A percentile compares a stretch with the other conserved stretches of the same genome.
Evolutionary conservation across 1,140 invertebrate species (phyloP).

Genomic region (Reticulitermes speratus): DNA sequence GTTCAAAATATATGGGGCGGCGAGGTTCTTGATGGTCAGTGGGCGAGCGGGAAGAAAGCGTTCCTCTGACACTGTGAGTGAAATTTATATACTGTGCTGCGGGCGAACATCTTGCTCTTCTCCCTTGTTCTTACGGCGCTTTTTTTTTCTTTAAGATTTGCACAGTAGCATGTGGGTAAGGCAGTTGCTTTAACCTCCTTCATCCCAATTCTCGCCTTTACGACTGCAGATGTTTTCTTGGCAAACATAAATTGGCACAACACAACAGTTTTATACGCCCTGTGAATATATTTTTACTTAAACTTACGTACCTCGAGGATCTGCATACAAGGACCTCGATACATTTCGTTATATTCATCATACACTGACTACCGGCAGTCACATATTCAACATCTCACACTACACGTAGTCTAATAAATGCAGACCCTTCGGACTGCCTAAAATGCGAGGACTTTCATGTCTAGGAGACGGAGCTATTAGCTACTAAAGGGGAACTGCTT

Average conservation of each 20-base stretch:
- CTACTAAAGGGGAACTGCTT: no score
- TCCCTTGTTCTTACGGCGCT: not conserved
- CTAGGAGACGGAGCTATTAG: no score
- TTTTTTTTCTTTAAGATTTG: not conserved
- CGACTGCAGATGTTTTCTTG: not conserved
- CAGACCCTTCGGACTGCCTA: no score
- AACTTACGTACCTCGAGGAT: no score
- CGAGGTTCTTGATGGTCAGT: not conserved
- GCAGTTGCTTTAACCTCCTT: not conserved
- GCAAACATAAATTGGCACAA: not conserved
- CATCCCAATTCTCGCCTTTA: constrained; percentile 9
- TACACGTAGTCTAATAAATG: no score
- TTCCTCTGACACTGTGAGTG: not conserved
- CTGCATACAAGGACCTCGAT: no score
- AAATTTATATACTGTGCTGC: not conserved
- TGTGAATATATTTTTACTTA: no score
- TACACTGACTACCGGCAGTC: no score
- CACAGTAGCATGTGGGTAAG: not conserved
- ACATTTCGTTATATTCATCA: no score
- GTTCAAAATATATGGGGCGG: constrained; percentile 10
- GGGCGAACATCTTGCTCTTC: not conserved
- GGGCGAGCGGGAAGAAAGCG: not conserved
- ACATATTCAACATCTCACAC: no score
- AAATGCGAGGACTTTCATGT: no score
- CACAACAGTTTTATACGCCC: no score